phyloP scores from a whole-genome alignment of 2,113 vertebrate genomes.

The Formicarius rufipectus region DNA sequence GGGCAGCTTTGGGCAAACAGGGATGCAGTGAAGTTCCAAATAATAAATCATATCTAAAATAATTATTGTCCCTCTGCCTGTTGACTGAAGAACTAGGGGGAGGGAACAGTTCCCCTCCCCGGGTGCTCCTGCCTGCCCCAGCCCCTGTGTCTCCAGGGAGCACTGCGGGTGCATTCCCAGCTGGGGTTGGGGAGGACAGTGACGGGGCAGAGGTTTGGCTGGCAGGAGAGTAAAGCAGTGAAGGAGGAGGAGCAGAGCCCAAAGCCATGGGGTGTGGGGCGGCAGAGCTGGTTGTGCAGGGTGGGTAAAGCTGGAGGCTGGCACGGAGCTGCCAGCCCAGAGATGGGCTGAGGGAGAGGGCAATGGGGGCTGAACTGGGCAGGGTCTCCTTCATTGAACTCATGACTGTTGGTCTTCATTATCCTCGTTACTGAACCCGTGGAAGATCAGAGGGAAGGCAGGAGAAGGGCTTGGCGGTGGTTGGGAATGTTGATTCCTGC shows the following conservation, averaged over 20 bases:
- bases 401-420: not conserved
- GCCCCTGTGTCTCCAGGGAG: accelerated
- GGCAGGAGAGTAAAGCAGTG: not conserved
- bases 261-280: not conserved
- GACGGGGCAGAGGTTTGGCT: not conserved
- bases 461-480: not conserved
- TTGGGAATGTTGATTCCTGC: accelerated
- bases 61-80: conserved; percentile 2
- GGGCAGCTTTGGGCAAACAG: conserved; percentile 31
- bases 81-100: not conserved
- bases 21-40: not conserved
- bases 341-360: not conserved
- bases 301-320: not conserved
- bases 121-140: not conserved
- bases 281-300: not conserved
- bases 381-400: accelerated
- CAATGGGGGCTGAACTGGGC: not conserved
- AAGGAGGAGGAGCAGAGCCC: not conserved
- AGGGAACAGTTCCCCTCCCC: not conserved
- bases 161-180: not conserved
- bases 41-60: not conserved
- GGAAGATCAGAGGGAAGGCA: not conserved
- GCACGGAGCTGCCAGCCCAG: not conserved
- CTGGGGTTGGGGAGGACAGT: conserved; percentile 6
- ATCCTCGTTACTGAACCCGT: not conserved